Percentiles rank a stretch among this genome's conserved stretches.
phyloP scores from a whole-genome alignment of 2,113 vertebrate genomes.

The Ranitomeya imitator region DNA sequence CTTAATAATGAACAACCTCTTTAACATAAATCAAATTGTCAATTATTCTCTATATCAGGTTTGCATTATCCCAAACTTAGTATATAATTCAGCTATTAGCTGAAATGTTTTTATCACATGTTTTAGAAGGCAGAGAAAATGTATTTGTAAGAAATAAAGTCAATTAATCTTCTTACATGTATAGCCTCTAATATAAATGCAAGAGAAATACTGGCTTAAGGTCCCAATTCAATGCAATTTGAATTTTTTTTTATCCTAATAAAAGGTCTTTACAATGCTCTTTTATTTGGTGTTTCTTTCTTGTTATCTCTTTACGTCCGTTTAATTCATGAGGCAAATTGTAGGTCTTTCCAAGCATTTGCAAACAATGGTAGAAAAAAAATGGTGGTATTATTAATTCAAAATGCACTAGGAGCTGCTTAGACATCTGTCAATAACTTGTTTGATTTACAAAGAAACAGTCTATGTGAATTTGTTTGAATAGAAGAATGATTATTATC shows the following conservation, averaged over 20 bases:
- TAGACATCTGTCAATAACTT: conserved; percentile 35
- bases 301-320: conserved; percentile 13
- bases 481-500: conserved; percentile 25
- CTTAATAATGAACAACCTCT: too few relatives aligned
- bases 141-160: background rate
- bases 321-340: conserved; percentile 25
- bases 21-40: too few relatives aligned
- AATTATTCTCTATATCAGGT: too few relatives aligned
- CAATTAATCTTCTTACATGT: background rate
- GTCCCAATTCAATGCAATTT: conserved; percentile 1
- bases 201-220: background rate
- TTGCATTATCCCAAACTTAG: too few relatives aligned
- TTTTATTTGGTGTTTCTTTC: conserved; percentile 4
- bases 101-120: background rate
- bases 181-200: background rate
- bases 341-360: background rate
- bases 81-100: too few relatives aligned
- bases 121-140: background rate
- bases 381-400: background rate
- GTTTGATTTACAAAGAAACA: conserved; percentile 19
- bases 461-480: background rate
- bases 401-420: conserved; percentile 4
- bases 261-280: background rate
- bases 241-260: background rate
- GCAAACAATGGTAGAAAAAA: conserved; percentile 2